Base-by-base conservation (phyloP, 35 echinoderm and acorn worm genomes). In the Holothuria glaberrima region DNA sequence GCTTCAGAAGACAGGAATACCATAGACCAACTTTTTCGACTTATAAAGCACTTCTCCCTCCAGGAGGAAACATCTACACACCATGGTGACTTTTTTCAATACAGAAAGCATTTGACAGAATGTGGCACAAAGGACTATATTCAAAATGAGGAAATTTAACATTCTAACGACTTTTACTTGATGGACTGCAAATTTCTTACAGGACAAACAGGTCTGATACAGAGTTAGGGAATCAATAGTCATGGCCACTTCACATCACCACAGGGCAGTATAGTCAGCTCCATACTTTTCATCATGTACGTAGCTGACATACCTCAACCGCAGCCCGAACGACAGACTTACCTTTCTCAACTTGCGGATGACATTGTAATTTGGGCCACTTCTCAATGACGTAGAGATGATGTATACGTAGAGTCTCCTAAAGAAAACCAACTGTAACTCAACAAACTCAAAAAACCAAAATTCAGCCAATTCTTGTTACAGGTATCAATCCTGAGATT, bases 271-370 rank as follows among this genome's bases (percentile, higher is more conserved):
- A 84, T 9, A 4, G 26, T 86, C 28, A 86, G 33, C 9, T 28
- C 59, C 7, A 34, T 86, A 21, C 62, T 86, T 1, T 86, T 36
- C 59, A 86, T 66, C 26, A 12, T 86, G 12, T 86, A 35, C 32
- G 34, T 68, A 18, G 59, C 54, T 21, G 83, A 86, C 60, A 86
- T 86, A 6, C 83, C 83, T 65, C 58, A 86, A 68, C 83, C 83
- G n/a, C n/a, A n/a, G n/a, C n/a, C n/a, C 54, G 25, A 59, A 58
- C 6, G 5, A 16, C 25, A 12, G 7, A 65, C 25, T 10, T 10
- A 86, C 16, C 44, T 86, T 7, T 86, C 59, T 3, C 82, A 64
- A 86, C 44, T 63, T 65, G 82, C n/a, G n/a, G n/a, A n/a, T n/a
- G n/a, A n/a, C n/a, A n/a, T n/a, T n/a, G n/a, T n/a, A n/a, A n/a